Base-by-base conservation (phyloP, 2,888 invertebrate species). In the Morinoia aosen region DNA sequence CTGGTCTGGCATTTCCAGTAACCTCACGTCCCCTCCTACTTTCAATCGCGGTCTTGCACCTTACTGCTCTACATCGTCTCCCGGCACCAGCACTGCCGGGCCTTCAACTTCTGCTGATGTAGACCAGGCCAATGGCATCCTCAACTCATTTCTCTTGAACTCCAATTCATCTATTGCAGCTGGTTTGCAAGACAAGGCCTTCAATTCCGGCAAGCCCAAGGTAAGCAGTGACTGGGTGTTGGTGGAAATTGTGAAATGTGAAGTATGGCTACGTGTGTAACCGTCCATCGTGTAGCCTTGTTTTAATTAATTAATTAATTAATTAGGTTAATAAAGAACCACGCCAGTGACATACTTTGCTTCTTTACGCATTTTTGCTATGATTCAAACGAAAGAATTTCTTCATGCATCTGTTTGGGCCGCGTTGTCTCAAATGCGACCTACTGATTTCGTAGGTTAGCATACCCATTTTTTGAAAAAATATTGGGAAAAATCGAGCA, bases 101-200 rank as follows among this genome's bases (percentile, higher is more conserved):
- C 33, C 57, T 57, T 57, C 93, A 11, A n/a, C 93, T 57, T 56
- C 93, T 56, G 58, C 57, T 33, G 48, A 93, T 33, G 93, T 8
- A 12, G 93, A 93, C 25, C 90, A 90, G 90, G 90, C 90, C 11
- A 93, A 93, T 93, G 93, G 57, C 56, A 93, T 93, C 93, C 93
- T 93, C 14, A 93, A 93, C 33, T 57, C 57, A 5, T 93, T 93
- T 5, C 93, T 93, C 57, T 14, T 93, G 25, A 93, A 57, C 93
- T 93, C 93, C 5, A 90, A 40, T 90, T 90, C 90, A 40, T 90
- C 90, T 39, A 11, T 90, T 40, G 19, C 40, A 5, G 93, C 57
- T 93, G 76, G 76, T 25, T 48, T 57, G n/a, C 93, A 57, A 93
- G 93, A 93, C 93, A 93, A 93, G 33, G n/a, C 93, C 57, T 93